These are phyloP conservation scores for Xiphophorus birchmanni DNA, from an alignment of 2,797 vertebrate species.

Conservation along the genomic window DNA sequence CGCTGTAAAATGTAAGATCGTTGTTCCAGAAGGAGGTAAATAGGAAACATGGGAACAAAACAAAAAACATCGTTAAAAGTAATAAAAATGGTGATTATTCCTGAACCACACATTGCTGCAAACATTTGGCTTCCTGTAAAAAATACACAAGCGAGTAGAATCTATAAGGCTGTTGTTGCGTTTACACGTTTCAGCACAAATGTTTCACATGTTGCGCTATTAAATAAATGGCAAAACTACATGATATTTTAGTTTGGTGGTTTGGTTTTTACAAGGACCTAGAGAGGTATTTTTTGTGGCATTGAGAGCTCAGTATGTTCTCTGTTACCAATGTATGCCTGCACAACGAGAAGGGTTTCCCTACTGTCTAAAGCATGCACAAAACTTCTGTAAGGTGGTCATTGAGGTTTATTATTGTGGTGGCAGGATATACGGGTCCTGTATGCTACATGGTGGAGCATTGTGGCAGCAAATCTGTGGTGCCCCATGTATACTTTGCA, in stretches of 20 bases:
- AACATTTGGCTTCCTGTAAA: slow-evolving; percentile 3
- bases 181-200: not conserved
- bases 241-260: not conserved
- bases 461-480: not conserved
- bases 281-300: not conserved
- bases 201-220: not conserved
- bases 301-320: not conserved
- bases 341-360: not conserved
- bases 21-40: not conserved
- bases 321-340: not conserved
- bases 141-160: not conserved
- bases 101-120: not conserved
- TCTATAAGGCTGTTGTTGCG: not conserved
- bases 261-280: not conserved
- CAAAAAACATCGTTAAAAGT: not conserved
- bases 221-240: not conserved
- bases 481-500: too few species aligned
- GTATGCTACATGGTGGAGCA: not conserved
- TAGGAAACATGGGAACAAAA: not conserved
- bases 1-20: not conserved
- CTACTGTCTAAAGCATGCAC: not conserved
- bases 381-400: not conserved
- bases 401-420: not conserved
- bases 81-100: not conserved
- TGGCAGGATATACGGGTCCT: too few species aligned